Base-by-base conservation (phyloP, 2,797 vertebrate species). In the Hydrocynus forskahlii region DNA sequence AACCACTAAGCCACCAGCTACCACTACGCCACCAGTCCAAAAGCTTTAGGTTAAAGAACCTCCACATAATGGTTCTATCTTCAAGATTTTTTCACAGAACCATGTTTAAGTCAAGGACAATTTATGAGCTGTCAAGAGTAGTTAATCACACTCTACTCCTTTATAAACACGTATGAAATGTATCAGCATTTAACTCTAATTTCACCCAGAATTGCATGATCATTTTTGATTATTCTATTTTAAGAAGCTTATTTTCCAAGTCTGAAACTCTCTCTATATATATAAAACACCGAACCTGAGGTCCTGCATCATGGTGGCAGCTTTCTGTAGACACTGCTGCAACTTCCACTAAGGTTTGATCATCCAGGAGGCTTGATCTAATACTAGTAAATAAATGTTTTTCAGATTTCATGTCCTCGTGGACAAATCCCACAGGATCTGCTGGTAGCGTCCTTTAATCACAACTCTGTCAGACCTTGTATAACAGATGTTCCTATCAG, bases 401-500 rank as follows among this genome's bases (percentile, higher is more conserved):
- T 63, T 43, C 68, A 72, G 59, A 10, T 29, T 73, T 73, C 13
- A 16, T 74, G 40, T 73, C 69, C 63, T 50, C n/a, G 21, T 55
- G 60, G 70, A 55, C 70, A 80, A 72, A 73, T 73, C 78, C 50
- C 21, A 66, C n/a, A 43, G 40, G 25, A 72, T 69, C 43, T 60
- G 35, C 50, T 59, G 21, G 43, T 54, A 25, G 63, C 48, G 55
- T 63, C 45, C 19, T 76, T 13, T 52, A 76, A 64, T 52, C 62
- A 66, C 23, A 40, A 14, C 45, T 50, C 67, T 69, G 19, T 14
- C 43, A 52, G 68, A 50, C 25, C 45, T 76, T 19, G 50, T 76
- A 50, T 55, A 50, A 55, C 62, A 77, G 63, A 77, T 78, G 54
- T 67, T 60, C 57, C 52, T 68, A 77, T 67, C 35, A 77, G n/a